These are phyloP conservation scores for Geotrupes spiniger DNA, from an alignment of 2,888 invertebrate genomes.

Conservation along the genomic window DNA sequence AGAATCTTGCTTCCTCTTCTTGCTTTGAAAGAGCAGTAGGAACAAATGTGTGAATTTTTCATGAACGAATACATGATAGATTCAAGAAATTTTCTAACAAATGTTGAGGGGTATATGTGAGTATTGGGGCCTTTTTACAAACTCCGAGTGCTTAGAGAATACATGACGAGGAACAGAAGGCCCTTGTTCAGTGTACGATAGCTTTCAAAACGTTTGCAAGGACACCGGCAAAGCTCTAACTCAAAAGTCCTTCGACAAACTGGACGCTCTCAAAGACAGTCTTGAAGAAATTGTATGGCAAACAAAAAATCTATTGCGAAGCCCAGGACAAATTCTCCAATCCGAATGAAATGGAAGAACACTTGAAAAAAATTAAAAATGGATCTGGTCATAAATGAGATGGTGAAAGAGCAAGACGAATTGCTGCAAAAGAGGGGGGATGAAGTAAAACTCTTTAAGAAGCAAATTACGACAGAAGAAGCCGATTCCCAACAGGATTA, in stretches of 20 bases:
- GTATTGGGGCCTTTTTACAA: no score
- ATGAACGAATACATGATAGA: no score
- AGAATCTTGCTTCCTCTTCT: no score
- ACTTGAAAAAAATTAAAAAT: constrained; percentile 54
- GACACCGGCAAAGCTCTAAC: constrained; percentile 72
- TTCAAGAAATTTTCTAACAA: no score
- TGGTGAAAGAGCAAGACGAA: constrained; percentile 48
- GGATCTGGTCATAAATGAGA: constrained; percentile 56
- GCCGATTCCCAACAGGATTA: constrained; percentile 52
- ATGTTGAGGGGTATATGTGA: no score
- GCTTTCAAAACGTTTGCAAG: constrained; percentile 74
- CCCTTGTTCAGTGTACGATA: constrained; percentile 79
- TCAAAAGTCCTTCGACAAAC: constrained; percentile 72
- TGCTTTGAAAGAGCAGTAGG: no score
- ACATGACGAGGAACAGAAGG: no score
- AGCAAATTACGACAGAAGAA: constrained; percentile 60
- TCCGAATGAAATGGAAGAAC: constrained; percentile 43
- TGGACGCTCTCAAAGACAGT: constrained; percentile 64
- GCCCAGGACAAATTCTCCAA: constrained; percentile 58
- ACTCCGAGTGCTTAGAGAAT: no score
- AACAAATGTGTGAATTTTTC: no score
- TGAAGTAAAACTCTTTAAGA: constrained; percentile 49
- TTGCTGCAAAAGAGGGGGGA: constrained; percentile 49
- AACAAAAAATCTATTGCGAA: constrained; percentile 85
- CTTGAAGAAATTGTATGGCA: constrained; percentile 76